Base-by-base conservation (phyloP, 2,888 invertebrate genomes). In the Drosophila paramelanica region DNA sequence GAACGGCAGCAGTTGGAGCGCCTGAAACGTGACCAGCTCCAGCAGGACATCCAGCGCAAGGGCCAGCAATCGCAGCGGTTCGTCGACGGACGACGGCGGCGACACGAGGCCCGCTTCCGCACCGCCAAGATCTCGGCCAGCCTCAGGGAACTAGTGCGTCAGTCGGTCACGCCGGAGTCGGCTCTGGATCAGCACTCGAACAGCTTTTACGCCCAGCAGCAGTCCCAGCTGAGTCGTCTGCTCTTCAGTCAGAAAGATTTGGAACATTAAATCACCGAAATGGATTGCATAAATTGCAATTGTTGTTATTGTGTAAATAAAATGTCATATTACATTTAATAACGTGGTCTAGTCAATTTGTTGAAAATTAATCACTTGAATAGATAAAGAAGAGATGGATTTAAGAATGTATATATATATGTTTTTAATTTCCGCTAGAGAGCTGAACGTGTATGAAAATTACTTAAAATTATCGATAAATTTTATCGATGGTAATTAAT, bases 111-210 rank as follows among this genome's bases (percentile, higher is more conserved):
- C 1, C 87, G 89, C 6, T 89, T 86, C n/a, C 89, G 90, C 58
- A 91, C 89, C 13, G 92, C 92, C 11, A 91, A 91, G 76, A 85
- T 92, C 61, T 92, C 92, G 8, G 92, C 92, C 20, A 91, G 91
- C 67, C 79, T 92, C 25, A 81, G 92, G 20, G 92, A 92, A 46
- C 76, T 92, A 8, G 92, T 92, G 10, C 88, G 92, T 2, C 85
- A 88, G 27, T 92, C 92, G 2, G 92, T 92, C 14, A 92, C 92
- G 10, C 92, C 92, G 0, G 92, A 92, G 14, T 82, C 45, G 4
- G 77, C 61, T 1, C 46, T 49, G 38, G 73, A 82, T 11, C 71
- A 62, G 39, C 67, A 58, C 5, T 49, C 67, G 5, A 61, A 60
- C n/a, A 73, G 67, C 45, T 67, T 62, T n/a, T 79, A 77, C 36